Percentiles rank a stretch among this genome's conserved stretches.
These are phyloP conservation scores for Dolichomitus sp. DNA, from an alignment of 2,888 invertebrate species.

Conservation along the genomic window DNA sequence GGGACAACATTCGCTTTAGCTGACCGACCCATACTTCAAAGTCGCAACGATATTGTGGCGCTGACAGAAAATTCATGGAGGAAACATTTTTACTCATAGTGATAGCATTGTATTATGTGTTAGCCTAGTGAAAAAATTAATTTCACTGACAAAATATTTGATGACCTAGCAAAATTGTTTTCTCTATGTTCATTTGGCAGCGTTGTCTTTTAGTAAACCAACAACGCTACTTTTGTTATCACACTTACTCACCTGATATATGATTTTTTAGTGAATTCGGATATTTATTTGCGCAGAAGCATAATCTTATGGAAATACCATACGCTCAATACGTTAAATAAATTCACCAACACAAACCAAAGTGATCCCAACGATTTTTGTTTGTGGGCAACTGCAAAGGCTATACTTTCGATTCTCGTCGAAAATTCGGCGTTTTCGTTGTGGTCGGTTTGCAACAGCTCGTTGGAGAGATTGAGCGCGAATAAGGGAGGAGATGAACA, in stretches of 20 bases:
- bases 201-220: not conserved
- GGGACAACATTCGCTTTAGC: too few species aligned
- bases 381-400: not conserved
- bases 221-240: too few species aligned
- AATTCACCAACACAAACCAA: conserved; percentile 3
- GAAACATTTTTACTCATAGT: too few species aligned
- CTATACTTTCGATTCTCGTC: conserved; percentile 15
- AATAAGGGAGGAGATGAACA: conserved; percentile 51
- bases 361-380: conserved; percentile 24
- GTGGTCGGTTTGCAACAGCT: conserved; percentile 47
- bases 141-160: too few species aligned
- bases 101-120: too few species aligned
- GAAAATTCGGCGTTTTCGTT: conserved; percentile 45
- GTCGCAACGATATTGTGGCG: too few species aligned
- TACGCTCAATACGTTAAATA: not conserved
- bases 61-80: too few species aligned
- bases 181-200: too few species aligned
- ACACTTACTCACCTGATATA: too few species aligned
- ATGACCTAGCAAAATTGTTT: too few species aligned
- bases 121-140: too few species aligned
- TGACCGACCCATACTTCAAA: too few species aligned
- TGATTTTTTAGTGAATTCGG: not conserved
- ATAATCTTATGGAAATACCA: not conserved
- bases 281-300: not conserved
- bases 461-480: conserved; percentile 34